Conservation (phyloP, 2,113 vertebrate genomes). For the Gobius niger region DNA sequence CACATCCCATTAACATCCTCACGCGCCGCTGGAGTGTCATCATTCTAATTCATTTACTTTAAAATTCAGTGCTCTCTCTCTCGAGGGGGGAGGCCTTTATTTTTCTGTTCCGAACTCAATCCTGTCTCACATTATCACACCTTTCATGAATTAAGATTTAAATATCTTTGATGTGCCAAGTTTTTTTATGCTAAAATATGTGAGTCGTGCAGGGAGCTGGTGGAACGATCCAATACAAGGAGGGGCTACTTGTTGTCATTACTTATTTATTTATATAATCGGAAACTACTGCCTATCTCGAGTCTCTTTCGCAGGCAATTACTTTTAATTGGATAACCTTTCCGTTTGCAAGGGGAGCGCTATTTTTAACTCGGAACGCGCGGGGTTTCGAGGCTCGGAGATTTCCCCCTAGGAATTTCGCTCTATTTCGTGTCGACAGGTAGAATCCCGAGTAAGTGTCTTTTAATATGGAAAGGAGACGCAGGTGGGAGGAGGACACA, state of each 20-base stretch:
- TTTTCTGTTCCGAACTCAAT: not conserved
- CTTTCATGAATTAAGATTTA: constrained; percentile 36
- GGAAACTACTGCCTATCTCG: constrained; percentile 26
- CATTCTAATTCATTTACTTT: not conserved
- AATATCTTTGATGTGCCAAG: constrained; percentile 46
- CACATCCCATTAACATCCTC: not conserved
- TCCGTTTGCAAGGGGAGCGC: constrained; percentile 50
- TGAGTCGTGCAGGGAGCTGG: constrained; percentile 36
- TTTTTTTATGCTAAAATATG: constrained; percentile 54
- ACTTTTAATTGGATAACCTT: constrained; percentile 75
- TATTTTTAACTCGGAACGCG: constrained; percentile 65
- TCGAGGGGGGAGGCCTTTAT: constrained; percentile 7
- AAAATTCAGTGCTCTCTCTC: not conserved
- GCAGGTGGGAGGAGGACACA: constrained; percentile 52
- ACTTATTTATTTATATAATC: constrained; percentile 54
- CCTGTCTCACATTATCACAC: constrained; percentile 14
- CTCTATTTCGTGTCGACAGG: constrained; percentile 38
- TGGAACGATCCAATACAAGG: constrained; percentile 54
- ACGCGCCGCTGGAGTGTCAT: not conserved
- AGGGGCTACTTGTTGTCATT: constrained; percentile 48
- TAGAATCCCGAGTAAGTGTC: constrained; percentile 29
- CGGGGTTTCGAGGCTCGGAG: constrained; percentile 39
- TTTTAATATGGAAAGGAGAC: constrained; percentile 61
- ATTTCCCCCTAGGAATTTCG: constrained; percentile 43
- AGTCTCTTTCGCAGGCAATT: constrained; percentile 58